Percentiles rank a stretch among this genome's conserved stretches.
These are phyloP conservation scores for Pristis pectinata DNA, from an alignment of 2,797 vertebrate species.

Conservation along the genomic window DNA sequence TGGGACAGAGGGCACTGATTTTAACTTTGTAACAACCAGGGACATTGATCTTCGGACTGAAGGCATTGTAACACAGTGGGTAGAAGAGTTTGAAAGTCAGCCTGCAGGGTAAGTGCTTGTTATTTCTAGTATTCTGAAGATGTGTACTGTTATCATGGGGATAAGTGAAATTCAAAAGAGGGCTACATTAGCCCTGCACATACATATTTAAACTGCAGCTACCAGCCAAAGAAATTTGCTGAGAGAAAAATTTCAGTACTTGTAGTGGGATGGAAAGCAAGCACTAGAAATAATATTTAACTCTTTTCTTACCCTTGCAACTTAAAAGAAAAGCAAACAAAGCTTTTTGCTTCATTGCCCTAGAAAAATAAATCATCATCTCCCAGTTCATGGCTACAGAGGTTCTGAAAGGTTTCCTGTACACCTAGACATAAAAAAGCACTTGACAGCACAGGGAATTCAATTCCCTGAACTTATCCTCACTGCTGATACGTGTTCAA, in stretches of 20 bases:
- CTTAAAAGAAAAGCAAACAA: neutral
- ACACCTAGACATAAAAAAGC: neutral
- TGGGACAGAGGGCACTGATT: slow-evolving; percentile 74
- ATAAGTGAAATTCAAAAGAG: neutral
- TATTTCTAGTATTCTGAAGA: neutral
- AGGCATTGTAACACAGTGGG: slow-evolving; percentile 86
- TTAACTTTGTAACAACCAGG: slow-evolving; percentile 83
- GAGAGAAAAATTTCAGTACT: neutral
- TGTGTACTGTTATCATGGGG: neutral
- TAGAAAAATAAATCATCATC: neutral
- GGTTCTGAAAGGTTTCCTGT: neutral
- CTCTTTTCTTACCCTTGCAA: neutral
- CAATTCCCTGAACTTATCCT: slow-evolving; percentile 4
- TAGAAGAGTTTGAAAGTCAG: slow-evolving; percentile 89
- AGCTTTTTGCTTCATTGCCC: neutral
- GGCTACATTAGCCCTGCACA: slow-evolving; percentile 39
- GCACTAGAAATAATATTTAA: neutral
- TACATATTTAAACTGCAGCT: slow-evolving; percentile 41
- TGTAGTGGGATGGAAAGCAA: neutral
- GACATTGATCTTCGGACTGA: slow-evolving; percentile 87
- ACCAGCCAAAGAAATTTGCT: slow-evolving; percentile 40
- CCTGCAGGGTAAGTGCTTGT: slow-evolving; percentile 75
- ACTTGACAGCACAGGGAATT: slow-evolving; percentile 24
- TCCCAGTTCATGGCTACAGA: neutral
- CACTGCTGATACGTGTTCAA: neutral